Percentiles rank a stretch among this genome's conserved stretches.
Conservation (phyloP, 2,888 invertebrate species). For the Baronia brevicornis region DNA sequence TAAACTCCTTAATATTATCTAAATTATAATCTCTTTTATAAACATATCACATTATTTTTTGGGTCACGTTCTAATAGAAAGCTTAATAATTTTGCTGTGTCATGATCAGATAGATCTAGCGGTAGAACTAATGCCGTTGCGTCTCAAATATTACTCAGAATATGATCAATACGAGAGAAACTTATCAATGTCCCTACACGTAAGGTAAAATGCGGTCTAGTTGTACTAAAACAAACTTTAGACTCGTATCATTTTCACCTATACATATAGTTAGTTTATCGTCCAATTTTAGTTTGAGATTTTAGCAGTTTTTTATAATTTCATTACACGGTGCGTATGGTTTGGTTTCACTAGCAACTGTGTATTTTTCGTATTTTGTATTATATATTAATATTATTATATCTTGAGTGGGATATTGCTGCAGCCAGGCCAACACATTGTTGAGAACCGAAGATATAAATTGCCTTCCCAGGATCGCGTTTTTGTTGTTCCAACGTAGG, state of each 20-base stretch:
- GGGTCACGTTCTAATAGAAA: too few species aligned
- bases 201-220: background rate
- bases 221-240: background rate
- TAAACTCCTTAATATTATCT: too few species aligned
- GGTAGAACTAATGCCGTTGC: too few species aligned
- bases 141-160: too few species aligned
- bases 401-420: constrained; percentile 3
- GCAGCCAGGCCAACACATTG: constrained; percentile 8
- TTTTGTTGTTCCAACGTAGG: background rate
- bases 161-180: too few species aligned
- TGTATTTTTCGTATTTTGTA: constrained; percentile 6
- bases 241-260: constrained; percentile 8
- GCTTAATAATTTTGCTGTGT: too few species aligned
- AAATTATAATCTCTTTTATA: too few species aligned
- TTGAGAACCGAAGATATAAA: constrained; percentile 8
- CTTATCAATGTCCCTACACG: too few species aligned
- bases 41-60: too few species aligned
- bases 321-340: constrained; percentile 7
- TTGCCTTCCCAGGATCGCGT: background rate
- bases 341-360: constrained; percentile 6
- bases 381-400: too few species aligned
- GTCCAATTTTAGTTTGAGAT: background rate
- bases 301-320: constrained; percentile 3
- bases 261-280: constrained; percentile 10
- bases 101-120: too few species aligned